phyloP scores from a whole-genome alignment of 2,113 vertebrate species.

The Chloroceryle aenea region DNA sequence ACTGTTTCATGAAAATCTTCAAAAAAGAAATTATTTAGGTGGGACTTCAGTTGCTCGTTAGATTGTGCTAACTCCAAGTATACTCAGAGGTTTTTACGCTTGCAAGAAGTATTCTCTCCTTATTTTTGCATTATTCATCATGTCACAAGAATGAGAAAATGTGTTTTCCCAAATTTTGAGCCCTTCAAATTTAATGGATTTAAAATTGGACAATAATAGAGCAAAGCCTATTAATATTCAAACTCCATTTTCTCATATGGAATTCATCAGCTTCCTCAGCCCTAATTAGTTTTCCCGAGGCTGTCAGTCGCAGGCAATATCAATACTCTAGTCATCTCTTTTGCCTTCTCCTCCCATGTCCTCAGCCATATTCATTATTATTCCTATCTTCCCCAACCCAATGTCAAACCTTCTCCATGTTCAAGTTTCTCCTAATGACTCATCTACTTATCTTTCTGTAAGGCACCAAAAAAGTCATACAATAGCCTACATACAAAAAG shows the following conservation, averaged over 20 bases:
- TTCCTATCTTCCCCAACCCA: background rate
- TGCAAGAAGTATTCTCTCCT: background rate
- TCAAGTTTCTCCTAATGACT: background rate
- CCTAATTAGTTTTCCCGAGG: constrained; percentile 25
- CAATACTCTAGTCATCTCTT: background rate
- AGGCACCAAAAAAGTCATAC: background rate
- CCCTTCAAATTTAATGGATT: constrained; percentile 5
- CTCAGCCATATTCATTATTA: background rate
- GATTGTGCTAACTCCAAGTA: background rate
- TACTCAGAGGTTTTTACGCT: background rate
- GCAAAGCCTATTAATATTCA: constrained; percentile 28
- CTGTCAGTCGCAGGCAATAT: background rate
- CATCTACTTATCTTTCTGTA: background rate
- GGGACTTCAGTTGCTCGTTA: background rate
- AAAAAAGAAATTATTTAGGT: background rate
- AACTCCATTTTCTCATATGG: constrained; percentile 5
- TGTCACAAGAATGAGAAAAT: background rate
- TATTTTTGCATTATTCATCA: background rate
- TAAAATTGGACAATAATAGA: constrained; percentile 20
- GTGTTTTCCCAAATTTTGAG: constrained; percentile 46
- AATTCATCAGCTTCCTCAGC: constrained; percentile 10
- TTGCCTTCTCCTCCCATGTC: constrained; percentile 13
- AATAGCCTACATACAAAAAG: background rate
- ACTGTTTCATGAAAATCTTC: background rate
- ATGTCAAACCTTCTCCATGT: background rate